Evolutionary conservation across 2,797 vertebrate genomes (phyloP), one percentile per base, ranked within the genome.

Genomic region (Fistularia tabacaria): DNA sequence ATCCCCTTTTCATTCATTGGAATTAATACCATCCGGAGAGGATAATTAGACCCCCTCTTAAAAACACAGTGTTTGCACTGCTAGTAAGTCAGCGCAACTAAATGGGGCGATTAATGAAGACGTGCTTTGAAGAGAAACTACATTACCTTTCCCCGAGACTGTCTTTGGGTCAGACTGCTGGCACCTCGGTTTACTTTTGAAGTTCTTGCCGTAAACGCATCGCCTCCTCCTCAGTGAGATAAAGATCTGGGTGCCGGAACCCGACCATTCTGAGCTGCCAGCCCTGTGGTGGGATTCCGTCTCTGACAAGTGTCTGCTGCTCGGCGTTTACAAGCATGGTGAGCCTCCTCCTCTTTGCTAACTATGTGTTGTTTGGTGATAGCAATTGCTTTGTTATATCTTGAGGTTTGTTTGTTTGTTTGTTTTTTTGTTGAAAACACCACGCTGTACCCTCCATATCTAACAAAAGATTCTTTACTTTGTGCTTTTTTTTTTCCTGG

Each of bases 261-360:
- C 93, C 41, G 97, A 98, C 76, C 93, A 96, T 74, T 98, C 96
- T 7, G 97, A 99, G 80, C 91, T 97, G 57, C 96, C 97, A 64
- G 92, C 94, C 0, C 86, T 95, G 49, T 99, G 96, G 96, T 99
- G 96, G 96, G 96, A 99, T 71, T 82, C 84, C 49, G 87, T 94
- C 44, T 91, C 92, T 46, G 97, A 99, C 87, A 99, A 99, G 83
- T 95, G 94, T 71, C 92, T 99, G 47, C 88, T 99, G 57, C 90
- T 99, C 59, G 97, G 97, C 9, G 90, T 99, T 80, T 98, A 91
- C 84, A 99, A 99, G 75, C 97, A 99, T 14, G 97, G 97, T 98
- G 74, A 91, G 93, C 87, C 3, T 13, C 8, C 7, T 12, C n/a
- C n/a, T 13, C 36, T 37, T 40, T 14, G 12, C 5, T n/a, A 3